These are phyloP conservation scores for Dryobotodes eremita DNA, from an alignment of 2,888 invertebrate genomes.

Conservation along the genomic window DNA sequence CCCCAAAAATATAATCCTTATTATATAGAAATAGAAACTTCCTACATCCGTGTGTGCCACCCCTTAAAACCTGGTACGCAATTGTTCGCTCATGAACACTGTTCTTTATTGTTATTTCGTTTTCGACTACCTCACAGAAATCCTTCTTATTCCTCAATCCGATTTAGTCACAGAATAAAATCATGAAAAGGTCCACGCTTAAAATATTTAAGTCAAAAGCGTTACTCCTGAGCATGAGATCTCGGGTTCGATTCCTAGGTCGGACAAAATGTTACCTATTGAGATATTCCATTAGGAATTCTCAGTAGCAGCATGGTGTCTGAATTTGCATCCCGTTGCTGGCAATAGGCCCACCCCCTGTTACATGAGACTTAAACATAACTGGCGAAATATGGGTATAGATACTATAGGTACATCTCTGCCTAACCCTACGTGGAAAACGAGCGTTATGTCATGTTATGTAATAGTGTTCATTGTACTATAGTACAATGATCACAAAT, in stretches of 20 bases:
- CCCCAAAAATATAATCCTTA: not conserved
- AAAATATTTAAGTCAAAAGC: not conserved
- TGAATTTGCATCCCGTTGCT: too few species aligned
- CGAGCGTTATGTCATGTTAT: too few species aligned
- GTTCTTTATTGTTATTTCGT: constrained; percentile 47
- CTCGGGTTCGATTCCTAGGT: not conserved
- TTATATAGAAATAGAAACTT: not conserved
- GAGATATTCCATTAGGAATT: not conserved
- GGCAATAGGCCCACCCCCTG: too few species aligned
- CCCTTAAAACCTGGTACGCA: constrained; percentile 10
- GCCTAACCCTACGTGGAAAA: too few species aligned
- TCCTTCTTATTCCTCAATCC: constrained; percentile 36
- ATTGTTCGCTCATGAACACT: constrained; percentile 45
- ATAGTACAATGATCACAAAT: not conserved
- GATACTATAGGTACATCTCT: too few species aligned
- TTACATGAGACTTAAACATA: too few species aligned
- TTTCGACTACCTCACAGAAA: constrained; percentile 34
- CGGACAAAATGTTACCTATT: not conserved
- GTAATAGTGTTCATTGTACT: not conserved
- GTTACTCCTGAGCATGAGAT: not conserved
- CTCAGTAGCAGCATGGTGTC: too few species aligned
- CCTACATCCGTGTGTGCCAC: not conserved
- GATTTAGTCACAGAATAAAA: constrained; percentile 15
- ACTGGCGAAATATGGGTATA: too few species aligned
- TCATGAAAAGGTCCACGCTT: not conserved